These are phyloP conservation scores for Hydractinia echinata DNA, from an alignment of 30 jellyfish, hydroid and myxozoan genomes.

Conservation along the genomic window DNA sequence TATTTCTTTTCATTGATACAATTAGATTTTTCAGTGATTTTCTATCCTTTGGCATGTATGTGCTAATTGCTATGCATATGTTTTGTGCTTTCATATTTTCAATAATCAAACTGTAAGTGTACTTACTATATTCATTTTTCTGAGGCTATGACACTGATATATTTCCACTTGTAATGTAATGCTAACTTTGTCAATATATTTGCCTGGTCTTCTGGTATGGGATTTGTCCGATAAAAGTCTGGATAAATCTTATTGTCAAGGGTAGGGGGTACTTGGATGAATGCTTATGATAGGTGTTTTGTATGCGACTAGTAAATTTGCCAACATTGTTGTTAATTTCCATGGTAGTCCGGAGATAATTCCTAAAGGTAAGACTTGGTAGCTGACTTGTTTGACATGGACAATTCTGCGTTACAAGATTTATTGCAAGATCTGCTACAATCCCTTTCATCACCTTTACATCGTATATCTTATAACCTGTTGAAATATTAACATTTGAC, in stretches of 20 bases:
- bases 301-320: not conserved
- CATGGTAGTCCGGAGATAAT: not conserved
- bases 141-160: not conserved
- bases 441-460: too few relatives aligned
- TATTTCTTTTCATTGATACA: not conserved
- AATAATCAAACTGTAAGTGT: not conserved
- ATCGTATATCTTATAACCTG: too few relatives aligned
- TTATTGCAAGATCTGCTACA: too few relatives aligned
- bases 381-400: too few relatives aligned
- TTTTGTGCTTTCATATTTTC: not conserved
- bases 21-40: not conserved
- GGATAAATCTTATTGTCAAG: not conserved
- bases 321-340: not conserved
- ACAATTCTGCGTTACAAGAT: too few relatives aligned
- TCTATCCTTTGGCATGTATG: not conserved
- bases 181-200: not conserved
- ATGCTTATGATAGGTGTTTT: not conserved
- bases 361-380: too few relatives aligned
- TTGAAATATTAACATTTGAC: too few relatives aligned
- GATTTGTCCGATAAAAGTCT: not conserved
- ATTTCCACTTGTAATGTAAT: not conserved
- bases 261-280: not conserved
- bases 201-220: not conserved
- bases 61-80: not conserved
- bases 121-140: constrained; percentile 1